These are phyloP conservation scores for Glaucopsyche alexis DNA, from an alignment of 2,888 invertebrate species.

Conservation along the genomic window DNA sequence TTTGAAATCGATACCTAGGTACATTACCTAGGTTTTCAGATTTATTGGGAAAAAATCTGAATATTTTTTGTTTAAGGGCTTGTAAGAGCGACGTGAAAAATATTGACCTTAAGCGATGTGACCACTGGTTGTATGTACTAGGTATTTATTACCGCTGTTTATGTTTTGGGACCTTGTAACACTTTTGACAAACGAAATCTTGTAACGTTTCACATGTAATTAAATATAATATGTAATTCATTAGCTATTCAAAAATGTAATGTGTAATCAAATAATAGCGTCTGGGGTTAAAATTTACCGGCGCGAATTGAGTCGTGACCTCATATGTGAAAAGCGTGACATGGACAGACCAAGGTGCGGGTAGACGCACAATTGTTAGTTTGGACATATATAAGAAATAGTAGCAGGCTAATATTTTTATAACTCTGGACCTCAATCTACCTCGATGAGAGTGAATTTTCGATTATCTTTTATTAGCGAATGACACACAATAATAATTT, in stretches of 20 bases:
- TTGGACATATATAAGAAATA: too few relatives aligned
- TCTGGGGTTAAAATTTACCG: constrained; percentile 37
- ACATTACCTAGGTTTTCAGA: too few relatives aligned
- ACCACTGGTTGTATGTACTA: neutral
- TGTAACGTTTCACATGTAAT: constrained; percentile 21
- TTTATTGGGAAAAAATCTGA: too few relatives aligned
- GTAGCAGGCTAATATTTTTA: too few relatives aligned
- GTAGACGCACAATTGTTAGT: too few relatives aligned
- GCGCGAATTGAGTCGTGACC: constrained; percentile 31
- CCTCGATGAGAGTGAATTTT: too few relatives aligned
- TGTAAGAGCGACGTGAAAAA: neutral
- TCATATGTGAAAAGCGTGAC: neutral
- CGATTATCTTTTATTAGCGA: too few relatives aligned
- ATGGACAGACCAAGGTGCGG: neutral
- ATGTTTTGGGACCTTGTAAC: constrained; percentile 48
- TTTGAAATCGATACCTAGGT: neutral
- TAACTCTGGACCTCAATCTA: too few relatives aligned
- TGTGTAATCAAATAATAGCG: neutral
- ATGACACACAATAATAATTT: too few relatives aligned
- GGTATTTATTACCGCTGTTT: constrained; percentile 30
- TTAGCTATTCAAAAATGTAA: constrained; percentile 11
- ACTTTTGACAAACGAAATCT: constrained; percentile 25
- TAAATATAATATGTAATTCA: constrained; percentile 19
- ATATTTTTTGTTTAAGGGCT: neutral
- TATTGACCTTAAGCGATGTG: neutral